Base-by-base conservation (phyloP, 2,797 vertebrate genomes). In the Semaprochilodus insignis region DNA sequence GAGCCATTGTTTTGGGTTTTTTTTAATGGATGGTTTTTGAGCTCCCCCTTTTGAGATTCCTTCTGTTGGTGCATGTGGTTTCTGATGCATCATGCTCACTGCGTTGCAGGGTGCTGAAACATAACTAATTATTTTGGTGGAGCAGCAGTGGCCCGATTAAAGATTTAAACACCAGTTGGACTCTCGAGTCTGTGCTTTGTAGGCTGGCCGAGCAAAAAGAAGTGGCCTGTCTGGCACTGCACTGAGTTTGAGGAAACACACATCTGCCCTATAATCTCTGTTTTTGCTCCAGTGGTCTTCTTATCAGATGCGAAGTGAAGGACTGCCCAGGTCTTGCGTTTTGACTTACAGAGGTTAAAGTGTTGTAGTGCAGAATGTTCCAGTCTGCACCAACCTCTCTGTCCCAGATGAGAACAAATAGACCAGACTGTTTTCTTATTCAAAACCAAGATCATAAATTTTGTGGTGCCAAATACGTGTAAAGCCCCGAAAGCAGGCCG, bases 61-160 rank as follows among this genome's bases (percentile, higher is more conserved):
- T 52, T 80, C 54, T 77, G 69, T 89, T 82, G 78, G 79, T 81
- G 85, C 74, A 80, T 72, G 74, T 88, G 77, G 63, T 79, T 80
- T 74, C 34, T 79, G 76, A 87, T 86, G 84, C 80, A 84, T 89
- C 83, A 75, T 78, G 36, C 8, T 60, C 54, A 21, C 52, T 86
- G 91, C 90, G 85, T 88, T 67, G 36, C 83, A 19, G 78, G 83
- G 31, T 86, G 88, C 88, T 88, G 74, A 85, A 88, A 89, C 85
- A 93, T 92, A 92, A 92, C 89, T 87, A 91, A 93, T 94, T 92
- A 94, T 93, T 93, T 90, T 83, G 81, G 81, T 83, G 89, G 88
- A 87, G 85, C 87, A 90, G 90, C 89, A 85, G 91, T 84, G 87
- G 92, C 92, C 90, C 91, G 90, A 93, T 94, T 92, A 93, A 94